Conservation (phyloP, 2,888 invertebrate species). For the Eudasyphora cyanicolor region DNA sequence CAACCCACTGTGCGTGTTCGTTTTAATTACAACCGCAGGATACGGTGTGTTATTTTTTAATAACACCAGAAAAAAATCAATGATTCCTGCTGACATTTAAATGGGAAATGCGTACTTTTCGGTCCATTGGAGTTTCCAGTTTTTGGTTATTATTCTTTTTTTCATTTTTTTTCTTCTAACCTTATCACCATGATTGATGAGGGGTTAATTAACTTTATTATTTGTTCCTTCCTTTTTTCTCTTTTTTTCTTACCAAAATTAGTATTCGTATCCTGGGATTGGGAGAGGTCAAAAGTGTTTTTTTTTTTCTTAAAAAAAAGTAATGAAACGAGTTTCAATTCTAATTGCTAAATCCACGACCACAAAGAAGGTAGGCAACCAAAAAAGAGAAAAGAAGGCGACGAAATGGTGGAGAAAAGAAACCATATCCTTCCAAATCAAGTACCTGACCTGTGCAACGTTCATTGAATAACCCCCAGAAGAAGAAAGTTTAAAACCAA, state of each 20-base stretch:
- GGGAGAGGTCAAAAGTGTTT: not conserved
- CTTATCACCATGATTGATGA: slow-evolving; percentile 53
- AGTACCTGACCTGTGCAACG: not conserved
- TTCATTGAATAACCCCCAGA: not conserved
- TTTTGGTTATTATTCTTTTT: not conserved
- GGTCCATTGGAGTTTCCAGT: not conserved
- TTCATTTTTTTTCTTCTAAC: not conserved
- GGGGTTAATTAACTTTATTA: slow-evolving; percentile 52
- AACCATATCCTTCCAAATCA: slow-evolving; percentile 3
- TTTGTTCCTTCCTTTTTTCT: not conserved
- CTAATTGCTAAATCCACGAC: not conserved
- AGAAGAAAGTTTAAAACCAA: not conserved
- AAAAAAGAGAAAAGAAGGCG: not conserved
- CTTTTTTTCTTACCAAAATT: not conserved
- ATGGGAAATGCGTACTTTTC: slow-evolving; percentile 15
- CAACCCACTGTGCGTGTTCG: slow-evolving; percentile 8
- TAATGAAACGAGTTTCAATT: slow-evolving; percentile 27
- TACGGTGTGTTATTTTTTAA: not conserved
- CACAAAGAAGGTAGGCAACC: not conserved
- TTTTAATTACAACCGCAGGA: not conserved
- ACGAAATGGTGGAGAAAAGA: not conserved
- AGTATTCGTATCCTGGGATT: slow-evolving; percentile 11
- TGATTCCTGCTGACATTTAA: slow-evolving; percentile 52
- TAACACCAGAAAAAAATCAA: not conserved
- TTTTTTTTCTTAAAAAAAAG: no score